phyloP scores from a whole-genome alignment of 1,140 invertebrate species.

The Rhagoletis pomonella region DNA sequence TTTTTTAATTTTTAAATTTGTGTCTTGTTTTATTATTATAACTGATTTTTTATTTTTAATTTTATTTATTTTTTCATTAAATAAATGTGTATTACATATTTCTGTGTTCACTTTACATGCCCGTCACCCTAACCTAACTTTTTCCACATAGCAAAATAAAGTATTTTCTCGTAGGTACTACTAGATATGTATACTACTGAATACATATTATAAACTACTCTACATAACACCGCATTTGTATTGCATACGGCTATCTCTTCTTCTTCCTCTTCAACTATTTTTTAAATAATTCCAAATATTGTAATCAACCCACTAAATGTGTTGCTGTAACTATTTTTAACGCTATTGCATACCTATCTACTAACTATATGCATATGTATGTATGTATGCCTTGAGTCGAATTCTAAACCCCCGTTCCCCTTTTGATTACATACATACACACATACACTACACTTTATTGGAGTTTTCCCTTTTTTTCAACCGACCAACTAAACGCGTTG shows the following conservation, averaged over 20 bases:
- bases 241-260: conserved; percentile 11
- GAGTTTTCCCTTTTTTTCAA: conserved; percentile 4
- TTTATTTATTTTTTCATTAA: neutral
- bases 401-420: neutral
- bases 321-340: conserved; percentile 28
- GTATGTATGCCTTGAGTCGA: conserved; percentile 9
- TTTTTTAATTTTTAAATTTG: too few relatives aligned
- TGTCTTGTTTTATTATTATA: neutral
- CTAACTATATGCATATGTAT: neutral
- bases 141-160: neutral
- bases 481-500: neutral
- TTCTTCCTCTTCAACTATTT: conserved; percentile 7
- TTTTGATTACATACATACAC: conserved; percentile 20
- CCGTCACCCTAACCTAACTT: neutral
- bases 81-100: neutral
- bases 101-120: too few relatives aligned
- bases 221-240: neutral
- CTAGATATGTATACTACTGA: neutral
- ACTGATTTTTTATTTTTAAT: neutral
- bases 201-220: neutral
- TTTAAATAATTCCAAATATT: neutral
- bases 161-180: neutral
- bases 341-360: neutral
- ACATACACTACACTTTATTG: conserved; percentile 15
- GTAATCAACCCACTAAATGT: neutral